phyloP scores from a whole-genome alignment of 1,140 invertebrate species.

The Drusus annulatus region DNA sequence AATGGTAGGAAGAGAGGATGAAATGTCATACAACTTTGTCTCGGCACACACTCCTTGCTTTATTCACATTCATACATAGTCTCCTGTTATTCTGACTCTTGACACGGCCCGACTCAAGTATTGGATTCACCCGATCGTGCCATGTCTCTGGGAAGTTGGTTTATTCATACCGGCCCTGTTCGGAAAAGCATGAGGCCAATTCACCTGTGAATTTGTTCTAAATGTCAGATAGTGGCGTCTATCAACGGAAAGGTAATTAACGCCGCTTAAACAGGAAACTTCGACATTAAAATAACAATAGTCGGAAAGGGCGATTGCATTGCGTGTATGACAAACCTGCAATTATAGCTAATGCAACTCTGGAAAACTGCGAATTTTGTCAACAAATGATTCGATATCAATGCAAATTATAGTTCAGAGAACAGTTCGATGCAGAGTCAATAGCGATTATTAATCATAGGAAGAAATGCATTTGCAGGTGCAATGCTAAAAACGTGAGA shows the following conservation, averaged over 20 bases:
- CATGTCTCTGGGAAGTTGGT: too few relatives aligned
- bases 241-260: conserved; percentile 44
- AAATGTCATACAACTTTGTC: too few relatives aligned
- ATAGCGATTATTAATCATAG: too few relatives aligned
- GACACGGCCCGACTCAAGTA: too few relatives aligned
- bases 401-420: too few relatives aligned
- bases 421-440: too few relatives aligned
- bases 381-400: not conserved
- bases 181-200: not conserved
- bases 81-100: too few relatives aligned
- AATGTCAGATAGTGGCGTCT: conserved; percentile 18
- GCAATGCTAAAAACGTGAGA: conserved; percentile 11
- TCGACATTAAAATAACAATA: conserved; percentile 25
- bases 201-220: conserved; percentile 10
- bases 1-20: too few relatives aligned
- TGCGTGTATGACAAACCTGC: conserved; percentile 2
- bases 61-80: too few relatives aligned
- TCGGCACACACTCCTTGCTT: too few relatives aligned
- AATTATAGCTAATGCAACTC: not conserved
- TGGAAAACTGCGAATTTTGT: not conserved
- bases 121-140: too few relatives aligned
- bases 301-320: not conserved
- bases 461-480: conserved; percentile 3
- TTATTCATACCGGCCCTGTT: not conserved
- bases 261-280: conserved; percentile 36